Conservation (phyloP, 1,140 invertebrate species). For the Neuroterus valhalla region DNA sequence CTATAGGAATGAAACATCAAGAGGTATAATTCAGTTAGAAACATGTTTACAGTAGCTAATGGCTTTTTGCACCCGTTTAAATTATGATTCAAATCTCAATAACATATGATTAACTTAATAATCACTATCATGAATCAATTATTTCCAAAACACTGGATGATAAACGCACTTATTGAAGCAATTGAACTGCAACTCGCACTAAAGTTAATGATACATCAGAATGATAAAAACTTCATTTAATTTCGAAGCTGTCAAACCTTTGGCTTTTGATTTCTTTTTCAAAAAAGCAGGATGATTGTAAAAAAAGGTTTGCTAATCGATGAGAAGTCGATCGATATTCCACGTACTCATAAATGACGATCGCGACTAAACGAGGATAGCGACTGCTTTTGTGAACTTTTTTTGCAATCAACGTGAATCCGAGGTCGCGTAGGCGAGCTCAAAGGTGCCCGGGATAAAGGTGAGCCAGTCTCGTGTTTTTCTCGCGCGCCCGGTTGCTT, state of each 20-base stretch:
- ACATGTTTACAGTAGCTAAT: too few relatives aligned
- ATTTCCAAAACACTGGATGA: too few relatives aligned
- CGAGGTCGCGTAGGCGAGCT: conserved; percentile 13
- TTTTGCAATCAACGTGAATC: conserved; percentile 17
- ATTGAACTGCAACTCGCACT: not conserved
- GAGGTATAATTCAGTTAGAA: too few relatives aligned
- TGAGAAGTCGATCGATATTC: not conserved
- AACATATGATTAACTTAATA: too few relatives aligned
- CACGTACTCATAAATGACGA: not conserved
- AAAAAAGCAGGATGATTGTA: not conserved
- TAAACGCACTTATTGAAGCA: not conserved
- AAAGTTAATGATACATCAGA: conserved; percentile 2
- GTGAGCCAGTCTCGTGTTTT: conserved; percentile 44
- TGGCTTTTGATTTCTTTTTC: not conserved
- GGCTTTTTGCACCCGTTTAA: too few relatives aligned
- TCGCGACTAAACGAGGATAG: not conserved
- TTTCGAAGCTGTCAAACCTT: not conserved
- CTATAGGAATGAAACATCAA: too few relatives aligned
- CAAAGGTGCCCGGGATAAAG: conserved; percentile 24
- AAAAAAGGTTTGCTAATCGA: not conserved
- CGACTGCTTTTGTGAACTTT: not conserved
- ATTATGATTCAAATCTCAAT: too few relatives aligned
- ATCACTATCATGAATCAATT: too few relatives aligned
- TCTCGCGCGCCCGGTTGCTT: conserved; percentile 52
- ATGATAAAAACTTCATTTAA: not conserved